Conservation (phyloP, 1,140 invertebrate species). For the Caenorhabditis remanei region DNA sequence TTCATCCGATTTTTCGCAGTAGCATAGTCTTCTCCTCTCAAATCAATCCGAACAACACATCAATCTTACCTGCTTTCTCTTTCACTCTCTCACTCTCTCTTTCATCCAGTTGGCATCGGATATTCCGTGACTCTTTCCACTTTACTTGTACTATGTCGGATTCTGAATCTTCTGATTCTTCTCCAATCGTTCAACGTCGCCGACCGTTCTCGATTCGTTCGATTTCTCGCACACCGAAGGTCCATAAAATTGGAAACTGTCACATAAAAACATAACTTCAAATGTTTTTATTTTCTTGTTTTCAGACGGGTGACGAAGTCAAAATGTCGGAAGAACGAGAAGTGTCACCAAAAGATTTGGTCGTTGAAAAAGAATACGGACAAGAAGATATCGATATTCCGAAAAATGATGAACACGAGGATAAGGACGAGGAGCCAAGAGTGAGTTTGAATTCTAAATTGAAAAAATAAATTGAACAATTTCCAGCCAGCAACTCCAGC, state of each 20-base stretch:
- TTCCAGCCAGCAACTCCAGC: slow-evolving; percentile 11
- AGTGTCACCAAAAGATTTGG: slow-evolving; percentile 37
- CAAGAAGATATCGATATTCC: slow-evolving; percentile 44
- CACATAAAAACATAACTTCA: background rate
- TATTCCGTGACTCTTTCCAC: slow-evolving; percentile 43
- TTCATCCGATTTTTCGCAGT: background rate
- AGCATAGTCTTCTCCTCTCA: background rate
- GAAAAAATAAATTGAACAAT: background rate
- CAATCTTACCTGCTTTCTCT: slow-evolving; percentile 36
- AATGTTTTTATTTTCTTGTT: background rate
- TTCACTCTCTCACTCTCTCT: background rate
- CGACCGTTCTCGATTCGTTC: slow-evolving; percentile 40
- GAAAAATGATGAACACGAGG: slow-evolving; percentile 30
- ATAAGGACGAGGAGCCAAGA: slow-evolving; percentile 22
- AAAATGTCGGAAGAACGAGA: slow-evolving; percentile 46
- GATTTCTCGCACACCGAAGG: slow-evolving; percentile 31
- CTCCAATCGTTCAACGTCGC: slow-evolving; percentile 43
- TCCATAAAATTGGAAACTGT: background rate
- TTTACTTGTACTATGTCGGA: slow-evolving; percentile 50
- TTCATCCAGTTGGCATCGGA: background rate
- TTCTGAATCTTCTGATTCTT: slow-evolving; percentile 54
- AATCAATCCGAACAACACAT: slow-evolving; percentile 47
- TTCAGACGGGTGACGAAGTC: slow-evolving; percentile 47
- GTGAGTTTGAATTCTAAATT: background rate
- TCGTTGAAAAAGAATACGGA: slow-evolving; percentile 2